A percentile compares a stretch with the other conserved stretches of the same genome.
Conservation (phyloP, 2,113 vertebrate species). For the Podarcis cretensis region DNA sequence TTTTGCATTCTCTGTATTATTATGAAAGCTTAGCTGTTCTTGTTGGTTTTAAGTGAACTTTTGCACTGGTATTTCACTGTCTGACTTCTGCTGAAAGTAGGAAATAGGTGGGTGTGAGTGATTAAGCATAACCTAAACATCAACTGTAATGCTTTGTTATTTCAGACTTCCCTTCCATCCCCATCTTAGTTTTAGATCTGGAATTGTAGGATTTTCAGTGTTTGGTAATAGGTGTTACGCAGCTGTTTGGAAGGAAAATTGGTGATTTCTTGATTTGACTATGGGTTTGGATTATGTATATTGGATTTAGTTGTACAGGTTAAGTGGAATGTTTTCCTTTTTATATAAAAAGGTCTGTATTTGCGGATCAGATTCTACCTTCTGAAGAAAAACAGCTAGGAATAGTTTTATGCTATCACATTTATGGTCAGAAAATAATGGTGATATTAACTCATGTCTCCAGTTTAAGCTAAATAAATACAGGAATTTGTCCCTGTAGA, state of each 20-base stretch:
- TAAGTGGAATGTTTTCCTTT: constrained; percentile 51
- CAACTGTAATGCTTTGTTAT: constrained; percentile 68
- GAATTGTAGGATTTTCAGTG: constrained; percentile 29
- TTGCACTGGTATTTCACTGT: constrained; percentile 59
- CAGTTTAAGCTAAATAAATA: not conserved
- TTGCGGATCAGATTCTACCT: constrained; percentile 58
- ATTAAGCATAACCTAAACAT: constrained; percentile 73
- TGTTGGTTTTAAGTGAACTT: constrained; percentile 66
- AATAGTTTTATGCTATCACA: constrained; percentile 49
- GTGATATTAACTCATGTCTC: not conserved
- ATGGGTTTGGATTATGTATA: constrained; percentile 25
- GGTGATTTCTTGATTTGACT: constrained; percentile 49
- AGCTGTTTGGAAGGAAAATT: constrained; percentile 45
- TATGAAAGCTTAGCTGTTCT: constrained; percentile 66
- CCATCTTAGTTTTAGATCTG: constrained; percentile 54
- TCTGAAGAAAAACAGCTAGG: constrained; percentile 38
- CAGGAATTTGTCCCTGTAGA: not conserved
- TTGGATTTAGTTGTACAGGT: constrained; percentile 63
- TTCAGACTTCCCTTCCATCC: constrained; percentile 58
- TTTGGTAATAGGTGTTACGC: constrained; percentile 39
- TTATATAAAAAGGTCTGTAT: constrained; percentile 51
- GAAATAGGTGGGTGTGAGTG: constrained; percentile 75
- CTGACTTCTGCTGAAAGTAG: constrained; percentile 66
- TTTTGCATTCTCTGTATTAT: constrained; percentile 39
- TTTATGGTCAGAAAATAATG: constrained; percentile 55